Evolutionary conservation across 23 tunicate genomes (phyloP).

Genomic region (Phallusia fumigata): DNA sequence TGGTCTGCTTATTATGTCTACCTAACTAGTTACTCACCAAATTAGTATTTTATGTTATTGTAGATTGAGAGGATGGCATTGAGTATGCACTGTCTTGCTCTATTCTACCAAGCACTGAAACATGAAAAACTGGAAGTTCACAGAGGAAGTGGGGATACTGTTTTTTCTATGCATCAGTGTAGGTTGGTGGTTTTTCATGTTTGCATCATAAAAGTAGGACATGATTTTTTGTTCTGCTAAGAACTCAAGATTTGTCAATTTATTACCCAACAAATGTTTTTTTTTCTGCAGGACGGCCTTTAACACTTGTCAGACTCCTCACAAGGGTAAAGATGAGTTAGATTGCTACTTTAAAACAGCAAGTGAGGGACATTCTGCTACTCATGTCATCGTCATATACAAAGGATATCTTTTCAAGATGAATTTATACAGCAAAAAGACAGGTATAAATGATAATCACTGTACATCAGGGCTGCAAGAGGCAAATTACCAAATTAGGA

Average conservation of each 20-base stretch:
- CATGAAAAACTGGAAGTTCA: slow-evolving; percentile 39
- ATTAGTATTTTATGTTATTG: background rate
- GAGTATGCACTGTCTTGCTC: slow-evolving; percentile 26
- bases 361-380: slow-evolving; percentile 56
- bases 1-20: background rate
- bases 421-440: slow-evolving; percentile 5
- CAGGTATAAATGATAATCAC: background rate
- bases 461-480: too few species aligned
- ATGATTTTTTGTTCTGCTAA: background rate
- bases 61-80: slow-evolving; percentile 61
- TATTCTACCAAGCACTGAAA: slow-evolving; percentile 48
- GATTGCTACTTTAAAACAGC: too few species aligned
- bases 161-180: slow-evolving; percentile 66
- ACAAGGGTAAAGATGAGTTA: slow-evolving; percentile 54
- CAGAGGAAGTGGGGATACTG: slow-evolving; percentile 29
- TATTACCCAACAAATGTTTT: background rate
- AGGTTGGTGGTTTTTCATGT: too few species aligned
- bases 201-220: too few species aligned
- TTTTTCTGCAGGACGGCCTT: slow-evolving; percentile 31
- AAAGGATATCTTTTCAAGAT: slow-evolving; percentile 48
- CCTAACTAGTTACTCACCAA: background rate
- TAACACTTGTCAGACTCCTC: slow-evolving; percentile 70
- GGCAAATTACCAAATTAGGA: too few species aligned
- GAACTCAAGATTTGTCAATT: background rate
- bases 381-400: slow-evolving; percentile 56